Evolutionary conservation across 2,797 vertebrate species (phyloP).

Genomic region (Peromyscus attwateri): DNA sequence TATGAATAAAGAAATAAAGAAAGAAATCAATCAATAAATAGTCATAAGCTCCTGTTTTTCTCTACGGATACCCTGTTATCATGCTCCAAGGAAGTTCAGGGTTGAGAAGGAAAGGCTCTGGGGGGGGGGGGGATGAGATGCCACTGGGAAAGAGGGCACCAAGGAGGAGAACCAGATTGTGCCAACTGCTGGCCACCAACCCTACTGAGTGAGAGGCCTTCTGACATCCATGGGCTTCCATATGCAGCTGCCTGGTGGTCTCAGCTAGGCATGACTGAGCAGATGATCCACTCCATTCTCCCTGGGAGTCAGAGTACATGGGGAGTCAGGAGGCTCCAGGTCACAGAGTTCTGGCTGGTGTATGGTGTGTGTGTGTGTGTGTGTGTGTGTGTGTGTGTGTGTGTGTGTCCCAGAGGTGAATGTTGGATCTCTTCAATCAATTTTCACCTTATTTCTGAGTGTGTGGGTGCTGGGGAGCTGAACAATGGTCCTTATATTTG

Average conservation of each 20-base stretch:
- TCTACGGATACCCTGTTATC: background rate
- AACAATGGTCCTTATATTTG: background rate
- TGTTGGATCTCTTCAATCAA: background rate
- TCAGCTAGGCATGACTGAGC: background rate
- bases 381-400: background rate
- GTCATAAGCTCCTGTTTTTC: background rate
- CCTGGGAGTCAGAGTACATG: background rate
- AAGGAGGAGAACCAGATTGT: background rate
- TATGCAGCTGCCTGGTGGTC: background rate
- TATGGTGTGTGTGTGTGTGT: background rate
- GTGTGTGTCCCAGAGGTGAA: background rate
- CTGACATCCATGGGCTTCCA: background rate
- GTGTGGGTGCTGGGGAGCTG: background rate
- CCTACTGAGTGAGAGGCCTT: background rate
- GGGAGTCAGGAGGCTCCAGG: background rate
- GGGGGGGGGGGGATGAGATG: background rate
- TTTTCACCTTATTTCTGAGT: background rate
- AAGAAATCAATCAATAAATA: background rate
- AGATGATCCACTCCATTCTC: background rate
- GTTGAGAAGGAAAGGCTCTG: no score
- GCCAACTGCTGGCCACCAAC: background rate
- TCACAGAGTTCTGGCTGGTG: background rate
- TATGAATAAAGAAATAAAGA: background rate
- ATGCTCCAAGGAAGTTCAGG: background rate
- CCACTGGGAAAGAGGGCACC: background rate